These are phyloP conservation scores for Hesperophylax magnus DNA, from an alignment of 1,140 invertebrate genomes.

Conservation along the genomic window DNA sequence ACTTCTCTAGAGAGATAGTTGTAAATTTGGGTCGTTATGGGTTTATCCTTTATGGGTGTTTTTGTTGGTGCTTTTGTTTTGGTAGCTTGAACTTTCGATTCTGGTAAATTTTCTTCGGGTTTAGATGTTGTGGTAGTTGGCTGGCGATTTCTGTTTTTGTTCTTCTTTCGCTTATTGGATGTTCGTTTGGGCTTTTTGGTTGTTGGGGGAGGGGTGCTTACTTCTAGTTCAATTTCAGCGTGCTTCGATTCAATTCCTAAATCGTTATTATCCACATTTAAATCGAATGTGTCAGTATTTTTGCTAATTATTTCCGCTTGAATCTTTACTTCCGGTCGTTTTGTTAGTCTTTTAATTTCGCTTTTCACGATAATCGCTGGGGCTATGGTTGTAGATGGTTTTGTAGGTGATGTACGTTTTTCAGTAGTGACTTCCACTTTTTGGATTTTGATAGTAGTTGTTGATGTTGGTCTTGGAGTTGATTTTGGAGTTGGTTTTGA, in stretches of 20 bases:
- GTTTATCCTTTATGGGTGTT: constrained; percentile 67
- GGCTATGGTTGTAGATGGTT: not conserved
- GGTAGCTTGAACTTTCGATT: constrained; percentile 69
- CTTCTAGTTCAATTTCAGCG: constrained; percentile 71
- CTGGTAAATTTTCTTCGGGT: constrained; percentile 68
- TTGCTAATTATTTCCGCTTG: not conserved
- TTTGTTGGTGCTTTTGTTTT: constrained; percentile 68
- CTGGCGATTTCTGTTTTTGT: constrained; percentile 68
- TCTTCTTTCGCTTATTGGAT: constrained; percentile 66
- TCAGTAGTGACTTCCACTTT: constrained; percentile 9
- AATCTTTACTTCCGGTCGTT: not conserved
- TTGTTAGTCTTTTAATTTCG: constrained; percentile 5
- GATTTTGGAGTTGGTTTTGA: constrained; percentile 59
- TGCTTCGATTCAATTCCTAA: constrained; percentile 57
- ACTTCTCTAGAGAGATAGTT: constrained; percentile 84
- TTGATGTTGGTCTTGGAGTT: constrained; percentile 45
- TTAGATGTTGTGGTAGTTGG: constrained; percentile 61
- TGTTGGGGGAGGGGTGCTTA: constrained; percentile 66
- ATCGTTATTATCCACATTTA: constrained; percentile 72
- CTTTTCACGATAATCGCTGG: not conserved
- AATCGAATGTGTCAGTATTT: constrained; percentile 58
- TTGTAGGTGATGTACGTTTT: not conserved
- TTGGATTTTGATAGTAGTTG: not conserved
- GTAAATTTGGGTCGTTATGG: constrained; percentile 81
- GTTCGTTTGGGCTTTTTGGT: constrained; percentile 69